Evolutionary conservation across 2,888 invertebrate species (phyloP).

Genomic region (Matsumyia berberina): DNA sequence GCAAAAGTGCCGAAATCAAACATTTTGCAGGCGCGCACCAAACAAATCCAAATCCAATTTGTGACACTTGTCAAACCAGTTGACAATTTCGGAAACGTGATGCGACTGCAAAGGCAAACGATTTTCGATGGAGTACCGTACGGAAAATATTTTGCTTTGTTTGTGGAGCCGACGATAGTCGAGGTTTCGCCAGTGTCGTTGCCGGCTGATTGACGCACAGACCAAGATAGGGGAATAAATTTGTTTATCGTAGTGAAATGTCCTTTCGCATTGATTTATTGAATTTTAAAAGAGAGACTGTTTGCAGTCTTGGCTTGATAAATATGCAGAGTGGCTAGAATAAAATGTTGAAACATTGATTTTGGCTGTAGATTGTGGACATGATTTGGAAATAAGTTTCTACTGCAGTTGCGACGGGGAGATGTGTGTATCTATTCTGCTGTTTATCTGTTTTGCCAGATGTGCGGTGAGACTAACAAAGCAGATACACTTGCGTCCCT

Average conservation of each 20-base stretch:
- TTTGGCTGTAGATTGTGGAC: not conserved
- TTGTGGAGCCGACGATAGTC: not conserved
- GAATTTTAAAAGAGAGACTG: slow-evolving; percentile 43
- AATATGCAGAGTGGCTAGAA: slow-evolving; percentile 39
- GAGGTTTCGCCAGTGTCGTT: slow-evolving; percentile 4
- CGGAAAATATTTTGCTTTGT: slow-evolving; percentile 33
- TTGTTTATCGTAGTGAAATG: slow-evolving; percentile 47
- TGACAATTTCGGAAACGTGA: slow-evolving; percentile 74
- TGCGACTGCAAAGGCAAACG: slow-evolving; percentile 58
- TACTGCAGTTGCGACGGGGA: not conserved
- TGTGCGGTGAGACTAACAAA: too few species aligned
- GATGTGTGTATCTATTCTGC: too few species aligned
- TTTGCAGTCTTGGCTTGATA: slow-evolving; percentile 44
- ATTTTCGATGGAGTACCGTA: slow-evolving; percentile 30
- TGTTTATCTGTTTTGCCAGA: too few species aligned
- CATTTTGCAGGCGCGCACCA: slow-evolving; percentile 69
- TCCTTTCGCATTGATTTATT: slow-evolving; percentile 61
- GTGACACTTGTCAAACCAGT: slow-evolving; percentile 75
- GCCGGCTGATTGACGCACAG: slow-evolving; percentile 62
- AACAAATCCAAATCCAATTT: slow-evolving; percentile 76
- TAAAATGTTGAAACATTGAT: slow-evolving; percentile 32
- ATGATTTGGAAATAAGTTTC: not conserved
- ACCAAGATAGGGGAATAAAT: slow-evolving; percentile 63
- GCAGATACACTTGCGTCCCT: too few species aligned
- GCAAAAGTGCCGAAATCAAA: slow-evolving; percentile 71